Evolutionary conservation across 2,113 vertebrate genomes (phyloP).

Genomic region (Calonectris borealis): DNA sequence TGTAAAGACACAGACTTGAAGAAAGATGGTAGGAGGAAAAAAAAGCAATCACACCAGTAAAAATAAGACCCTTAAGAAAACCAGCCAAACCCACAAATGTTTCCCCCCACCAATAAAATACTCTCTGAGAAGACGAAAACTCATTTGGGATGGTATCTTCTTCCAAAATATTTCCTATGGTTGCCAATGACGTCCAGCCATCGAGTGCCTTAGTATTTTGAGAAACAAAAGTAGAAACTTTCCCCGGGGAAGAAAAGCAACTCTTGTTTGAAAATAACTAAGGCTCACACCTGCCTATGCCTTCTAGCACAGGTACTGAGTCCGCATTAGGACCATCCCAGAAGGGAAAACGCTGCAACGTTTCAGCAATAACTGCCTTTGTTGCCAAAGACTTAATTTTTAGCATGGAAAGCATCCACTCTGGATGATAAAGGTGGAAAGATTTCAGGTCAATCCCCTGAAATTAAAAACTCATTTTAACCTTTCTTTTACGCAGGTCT

Average conservation of each 20-base stretch:
- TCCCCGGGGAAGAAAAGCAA: not conserved
- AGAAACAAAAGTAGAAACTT: not conserved
- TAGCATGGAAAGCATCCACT: not conserved
- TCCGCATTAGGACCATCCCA: not conserved
- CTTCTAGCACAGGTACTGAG: not conserved
- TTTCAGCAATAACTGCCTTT: not conserved
- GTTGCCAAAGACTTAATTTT: conserved; percentile 24
- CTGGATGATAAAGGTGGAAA: not conserved
- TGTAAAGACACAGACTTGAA: not conserved
- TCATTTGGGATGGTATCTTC: not conserved
- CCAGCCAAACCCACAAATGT: not conserved
- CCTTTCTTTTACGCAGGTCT: not conserved
- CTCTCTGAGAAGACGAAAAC: not conserved
- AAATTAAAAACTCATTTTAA: not conserved
- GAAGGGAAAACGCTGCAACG: not conserved
- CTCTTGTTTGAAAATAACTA: not conserved
- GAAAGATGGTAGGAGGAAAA: not conserved
- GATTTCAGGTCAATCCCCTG: not conserved
- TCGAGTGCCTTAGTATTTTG: not conserved
- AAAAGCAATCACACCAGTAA: not conserved
- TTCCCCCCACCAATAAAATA: not conserved
- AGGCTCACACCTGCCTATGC: not conserved
- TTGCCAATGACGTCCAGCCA: not conserved
- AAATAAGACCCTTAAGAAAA: not conserved
- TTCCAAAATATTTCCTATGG: not conserved